phyloP scores from a whole-genome alignment of 2,797 vertebrate genomes.

The Cuniculus paca region DNA sequence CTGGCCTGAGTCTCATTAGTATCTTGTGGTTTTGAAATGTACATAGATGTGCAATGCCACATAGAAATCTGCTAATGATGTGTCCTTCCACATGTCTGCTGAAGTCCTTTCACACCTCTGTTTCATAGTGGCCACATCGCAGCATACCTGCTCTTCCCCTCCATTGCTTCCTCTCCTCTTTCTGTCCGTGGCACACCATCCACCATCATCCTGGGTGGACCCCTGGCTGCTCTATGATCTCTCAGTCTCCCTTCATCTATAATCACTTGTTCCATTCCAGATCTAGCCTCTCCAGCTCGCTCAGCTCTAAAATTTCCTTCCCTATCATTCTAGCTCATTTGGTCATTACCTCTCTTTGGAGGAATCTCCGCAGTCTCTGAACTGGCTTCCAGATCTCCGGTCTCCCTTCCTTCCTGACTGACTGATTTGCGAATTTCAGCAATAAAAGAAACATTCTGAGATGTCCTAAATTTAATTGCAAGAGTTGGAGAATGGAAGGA shows the following conservation, averaged over 20 bases:
- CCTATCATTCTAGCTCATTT: neutral
- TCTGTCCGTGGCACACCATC: neutral
- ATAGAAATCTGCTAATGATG: neutral
- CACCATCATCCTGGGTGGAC: neutral
- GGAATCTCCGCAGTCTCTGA: neutral
- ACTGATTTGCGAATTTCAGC: neutral
- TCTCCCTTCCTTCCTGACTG: neutral
- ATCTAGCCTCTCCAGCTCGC: fast-evolving
- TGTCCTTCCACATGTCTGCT: fast-evolving
- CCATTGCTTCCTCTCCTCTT: neutral
- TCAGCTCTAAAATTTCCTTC: neutral
- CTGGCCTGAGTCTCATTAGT: neutral
- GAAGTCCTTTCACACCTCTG: neutral
- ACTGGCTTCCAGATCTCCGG: neutral
- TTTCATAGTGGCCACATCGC: neutral
- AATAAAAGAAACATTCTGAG: neutral
- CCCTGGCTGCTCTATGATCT: neutral
- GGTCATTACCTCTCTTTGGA: neutral
- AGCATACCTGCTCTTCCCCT: neutral
- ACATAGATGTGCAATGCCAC: neutral
- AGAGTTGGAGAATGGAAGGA: neutral
- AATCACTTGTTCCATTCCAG: neutral
- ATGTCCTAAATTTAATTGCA: neutral
- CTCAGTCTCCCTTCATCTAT: fast-evolving
- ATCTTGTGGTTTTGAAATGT: neutral